Conservation (phyloP, 2,113 vertebrate genomes). For the Archilochus colubris region DNA sequence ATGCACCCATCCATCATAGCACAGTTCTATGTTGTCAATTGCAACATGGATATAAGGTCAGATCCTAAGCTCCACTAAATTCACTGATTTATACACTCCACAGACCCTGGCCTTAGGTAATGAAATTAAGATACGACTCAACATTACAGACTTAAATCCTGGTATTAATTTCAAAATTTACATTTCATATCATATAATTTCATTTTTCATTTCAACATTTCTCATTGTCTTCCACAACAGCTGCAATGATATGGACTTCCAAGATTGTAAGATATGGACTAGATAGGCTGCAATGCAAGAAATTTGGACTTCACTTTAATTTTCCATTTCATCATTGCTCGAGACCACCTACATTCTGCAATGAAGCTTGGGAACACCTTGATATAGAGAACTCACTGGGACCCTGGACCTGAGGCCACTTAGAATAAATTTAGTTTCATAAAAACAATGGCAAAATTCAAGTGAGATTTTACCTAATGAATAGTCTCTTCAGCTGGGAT, state of each 20-base stretch:
- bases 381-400: background rate
- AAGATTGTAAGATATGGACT: background rate
- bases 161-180: background rate
- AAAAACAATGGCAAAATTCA: constrained; percentile 10
- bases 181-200: no score
- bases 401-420: background rate
- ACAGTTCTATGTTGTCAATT: background rate
- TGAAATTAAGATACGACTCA: background rate
- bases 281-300: background rate
- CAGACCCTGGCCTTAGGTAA: background rate
- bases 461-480: background rate
- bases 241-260: background rate
- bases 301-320: background rate
- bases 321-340: background rate
- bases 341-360: background rate
- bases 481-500: background rate
- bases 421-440: background rate
- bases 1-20: background rate
- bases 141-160: background rate
- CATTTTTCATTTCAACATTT: background rate
- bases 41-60: background rate
- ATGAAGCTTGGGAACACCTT: background rate
- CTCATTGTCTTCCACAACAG: background rate
- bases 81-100: background rate
- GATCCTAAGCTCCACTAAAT: background rate